Base-by-base conservation (phyloP, 2,113 vertebrate genomes). In the Siniperca chuatsi region DNA sequence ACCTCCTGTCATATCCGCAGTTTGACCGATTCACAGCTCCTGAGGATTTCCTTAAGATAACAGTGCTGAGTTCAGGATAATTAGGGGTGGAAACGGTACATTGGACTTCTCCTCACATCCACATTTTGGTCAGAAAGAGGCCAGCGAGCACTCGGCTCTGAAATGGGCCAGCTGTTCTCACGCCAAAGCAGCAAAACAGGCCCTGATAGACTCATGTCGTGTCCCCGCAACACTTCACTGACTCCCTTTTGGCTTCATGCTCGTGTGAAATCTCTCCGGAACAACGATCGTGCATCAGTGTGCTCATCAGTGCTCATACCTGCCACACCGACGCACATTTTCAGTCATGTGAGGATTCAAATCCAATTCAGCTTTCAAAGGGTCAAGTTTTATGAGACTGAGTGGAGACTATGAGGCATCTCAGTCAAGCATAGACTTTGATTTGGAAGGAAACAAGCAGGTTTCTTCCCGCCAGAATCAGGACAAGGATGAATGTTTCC, bases 31-130 rank as follows among this genome's bases (percentile, higher is more conserved):
- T 87, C 58, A 55, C 80, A 61, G 78, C 70, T 91, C 82, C 82
- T 67, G 77, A 85, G 86, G 84, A 81, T 84, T 89, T 91, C 85
- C 84, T 90, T 78, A 85, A 70, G 89, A 90, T 86, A 93, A 93
- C 81, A 88, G 52, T 1, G 61, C 64, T 23, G 72, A 69, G 87
- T 83, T 89, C 74, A 37, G 79, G 88, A 58, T 90, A 80, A 90
- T 92, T 87, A 87, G 37, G 64, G 75, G 42, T 81, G 80, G 92
- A 92, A 93, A 90, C 50, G 78, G 50, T 79, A 82, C 87, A 60
- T 77, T 84, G 58, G 87, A 77, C 80, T 81, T 82, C 75, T 70
- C 86, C 69, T 87, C 82, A 75, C 79, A 84, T 91, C 85, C 83
- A 85, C 82, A 89, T 86, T 89, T 88, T 83, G 80, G 82, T 86